Percentiles rank a stretch among this genome's conserved stretches.
Conservation (phyloP, 1,140 invertebrate species). For the Caenorhabditis tropicalis region DNA sequence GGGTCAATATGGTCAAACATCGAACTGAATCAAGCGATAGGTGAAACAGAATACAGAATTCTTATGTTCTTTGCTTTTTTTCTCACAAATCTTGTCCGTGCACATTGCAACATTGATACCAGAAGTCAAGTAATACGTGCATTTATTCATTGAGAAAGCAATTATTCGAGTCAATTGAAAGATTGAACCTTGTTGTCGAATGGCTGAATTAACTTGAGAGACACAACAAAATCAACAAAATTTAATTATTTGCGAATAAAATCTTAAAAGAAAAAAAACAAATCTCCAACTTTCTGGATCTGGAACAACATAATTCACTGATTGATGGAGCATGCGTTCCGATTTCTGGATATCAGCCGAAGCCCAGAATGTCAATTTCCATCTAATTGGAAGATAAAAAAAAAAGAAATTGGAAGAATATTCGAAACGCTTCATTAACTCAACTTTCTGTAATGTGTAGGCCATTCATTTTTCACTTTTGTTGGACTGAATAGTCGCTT, state of each 20-base stretch:
- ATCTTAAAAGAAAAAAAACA: constrained; percentile 49
- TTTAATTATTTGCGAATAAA: constrained; percentile 22
- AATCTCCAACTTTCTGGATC: constrained; percentile 48
- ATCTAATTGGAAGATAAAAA: too few relatives aligned
- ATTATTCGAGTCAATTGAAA: not conserved
- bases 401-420: too few relatives aligned
- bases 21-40: not conserved
- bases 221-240: not conserved
- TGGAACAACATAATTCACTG: constrained; percentile 41
- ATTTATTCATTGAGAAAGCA: constrained; percentile 4
- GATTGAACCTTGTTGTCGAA: not conserved
- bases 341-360: constrained; percentile 48
- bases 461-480: too few relatives aligned
- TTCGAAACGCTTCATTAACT: too few relatives aligned
- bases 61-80: too few relatives aligned
- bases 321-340: constrained; percentile 36
- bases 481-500: too few relatives aligned
- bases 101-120: not conserved
- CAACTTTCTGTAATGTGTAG: too few relatives aligned
- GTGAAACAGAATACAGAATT: not conserved
- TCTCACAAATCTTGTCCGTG: not conserved
- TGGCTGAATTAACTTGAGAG: not conserved
- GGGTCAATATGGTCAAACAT: constrained; percentile 39
- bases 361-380: constrained; percentile 3
- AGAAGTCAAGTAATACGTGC: constrained; percentile 1